phyloP scores from a whole-genome alignment of 2,888 invertebrate genomes.

The Erebia epiphron region DNA sequence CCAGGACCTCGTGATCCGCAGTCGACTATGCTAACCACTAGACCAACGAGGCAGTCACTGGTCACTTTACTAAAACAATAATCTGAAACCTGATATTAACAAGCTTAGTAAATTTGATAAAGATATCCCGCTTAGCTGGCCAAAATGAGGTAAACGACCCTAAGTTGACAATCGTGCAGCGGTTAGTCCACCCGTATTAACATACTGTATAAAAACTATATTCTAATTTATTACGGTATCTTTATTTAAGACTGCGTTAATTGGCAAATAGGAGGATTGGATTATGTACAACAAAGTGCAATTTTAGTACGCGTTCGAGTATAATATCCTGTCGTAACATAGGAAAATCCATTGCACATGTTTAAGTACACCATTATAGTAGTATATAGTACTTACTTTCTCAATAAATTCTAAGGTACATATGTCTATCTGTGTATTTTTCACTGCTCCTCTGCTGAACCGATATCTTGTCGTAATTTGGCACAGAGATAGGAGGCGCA shows the following conservation, averaged over 20 bases:
- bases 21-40: too few relatives aligned
- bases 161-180: slow-evolving; percentile 35
- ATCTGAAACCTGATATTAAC: slow-evolving; percentile 6
- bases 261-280: slow-evolving; percentile 5
- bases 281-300: neutral
- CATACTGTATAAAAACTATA: slow-evolving; percentile 52
- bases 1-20: too few relatives aligned
- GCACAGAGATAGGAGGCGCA: too few relatives aligned
- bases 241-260: slow-evolving; percentile 50
- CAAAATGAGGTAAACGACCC: slow-evolving; percentile 45
- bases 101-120: slow-evolving; percentile 3
- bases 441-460: too few relatives aligned
- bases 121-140: slow-evolving; percentile 13
- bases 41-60: too few relatives aligned
- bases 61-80: too few relatives aligned
- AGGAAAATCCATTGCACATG: neutral
- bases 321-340: neutral
- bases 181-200: slow-evolving; percentile 44
- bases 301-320: neutral
- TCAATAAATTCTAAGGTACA: too few relatives aligned
- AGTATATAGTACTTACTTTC: too few relatives aligned
- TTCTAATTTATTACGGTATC: slow-evolving; percentile 47
- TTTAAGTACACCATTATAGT: neutral
- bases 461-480: too few relatives aligned
- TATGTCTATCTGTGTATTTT: too few relatives aligned